Evolutionary conservation across 2,888 invertebrate species (phyloP), one percentile per base, ranked within the genome.

Genomic region (Caenorhabditis sp.): DNA sequence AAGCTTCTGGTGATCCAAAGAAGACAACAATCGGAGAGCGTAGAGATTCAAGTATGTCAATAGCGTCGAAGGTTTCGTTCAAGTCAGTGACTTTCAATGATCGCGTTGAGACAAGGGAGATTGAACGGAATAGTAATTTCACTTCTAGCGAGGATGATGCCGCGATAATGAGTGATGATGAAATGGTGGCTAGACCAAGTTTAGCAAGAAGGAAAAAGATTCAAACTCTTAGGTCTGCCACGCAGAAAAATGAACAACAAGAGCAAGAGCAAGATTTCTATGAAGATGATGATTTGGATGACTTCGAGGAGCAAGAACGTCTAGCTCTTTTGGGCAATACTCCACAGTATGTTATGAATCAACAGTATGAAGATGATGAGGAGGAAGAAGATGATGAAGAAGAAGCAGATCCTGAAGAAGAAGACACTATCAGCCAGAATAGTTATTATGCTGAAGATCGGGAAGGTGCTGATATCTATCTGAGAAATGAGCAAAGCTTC

Each of bases 81-180:
- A 83, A 83, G 49, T 78, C 78, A 14, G 83, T 83, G 58, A 83
- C 76, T 17, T 83, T 83, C 74, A 77, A 74, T 31, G 82, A 83
- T 54, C 58, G 77, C 25, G 76, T 83, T 7, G 72, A 75, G 53
- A 80, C 78, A 50, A 75, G 71, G 26, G 83, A 83, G 56, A 82
- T 83, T 36, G 83, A 83, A 61, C 27, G 81, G 58, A 71, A 73
- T 14, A 69, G 70, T 49, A 64, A 62, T 59, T 50, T 63, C 10
- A 68, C 69, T 4, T 74, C 80, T 1, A 76, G 76, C 43, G 78
- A 78, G 21, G 81, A 82, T 50, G 78, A 81, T 61, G 78, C 69
- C 17, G 77, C 77, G 21, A 67, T 80, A 12, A 83, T 81, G 81
- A 77, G 78, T 66, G 81, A 83, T 62, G 75, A 80, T 58, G 82